Evolutionary conservation across 1,140 invertebrate genomes (phyloP), one percentile per base, ranked within the genome.

Genomic region (Lanistes nyassanus): DNA sequence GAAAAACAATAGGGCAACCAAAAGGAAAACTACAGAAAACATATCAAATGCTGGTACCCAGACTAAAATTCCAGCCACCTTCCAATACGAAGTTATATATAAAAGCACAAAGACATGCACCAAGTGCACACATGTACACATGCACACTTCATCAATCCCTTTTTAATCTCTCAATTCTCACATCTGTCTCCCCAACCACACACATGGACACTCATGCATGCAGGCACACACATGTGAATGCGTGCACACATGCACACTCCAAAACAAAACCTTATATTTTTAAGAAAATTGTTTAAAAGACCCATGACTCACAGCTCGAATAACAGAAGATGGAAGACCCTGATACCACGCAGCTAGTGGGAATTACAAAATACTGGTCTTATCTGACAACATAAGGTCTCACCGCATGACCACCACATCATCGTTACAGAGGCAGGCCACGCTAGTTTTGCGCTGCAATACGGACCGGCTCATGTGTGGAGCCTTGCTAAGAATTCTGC

Each of bases 351-450:
- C 5, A 53, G 26, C 34, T 62, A 6, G 23, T 4, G 31, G 19
- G 42, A 36, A 56, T 31, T 26, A 36, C 34, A 19, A n/a, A 13
- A 3, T 34, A n/a, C 2, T 16, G 26, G 37, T 26, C 55, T 11
- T 13, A 16, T 23, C 37, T 60, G 55, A 26, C 23, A 72, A 60
- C 9, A 11, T 26, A 31, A 60, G 56, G 56, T 72, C 70, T 72
- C 70, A 72, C 70, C 70, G 70, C 53, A 34, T 60, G 36, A 72
- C 70, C 23, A 60, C 36, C 21, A 72, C 60, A 62, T 62, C 55
- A 9, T 56, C 53, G 42, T 55, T 58, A 72, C 70, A 72, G 11
- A 56, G 37, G 70, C 70, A 72, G 55, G 60, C 70, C 26, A 56
- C 55, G 21, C 70, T 72, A 39, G 29, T 42, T 62, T 42, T 72